Percentiles rank a stretch among this genome's conserved stretches.
These are phyloP conservation scores for Elgaria multicarinata DNA, from an alignment of 2,113 vertebrate species.

Conservation along the genomic window DNA sequence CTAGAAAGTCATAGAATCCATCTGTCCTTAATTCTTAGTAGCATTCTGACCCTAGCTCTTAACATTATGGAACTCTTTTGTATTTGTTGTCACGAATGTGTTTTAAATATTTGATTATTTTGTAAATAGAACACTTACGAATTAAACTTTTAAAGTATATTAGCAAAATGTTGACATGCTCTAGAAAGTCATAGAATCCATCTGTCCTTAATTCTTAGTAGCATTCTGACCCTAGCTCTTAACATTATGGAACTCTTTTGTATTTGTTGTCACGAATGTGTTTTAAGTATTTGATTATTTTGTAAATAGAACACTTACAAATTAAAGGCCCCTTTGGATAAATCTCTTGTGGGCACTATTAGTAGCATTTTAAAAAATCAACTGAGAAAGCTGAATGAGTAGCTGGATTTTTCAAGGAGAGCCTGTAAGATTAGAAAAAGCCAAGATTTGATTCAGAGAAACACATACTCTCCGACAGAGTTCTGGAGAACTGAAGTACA, in stretches of 20 bases:
- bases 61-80: neutral
- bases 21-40: neutral
- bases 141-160: too few species aligned
- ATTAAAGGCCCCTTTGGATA: slow-evolving; percentile 68
- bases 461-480: neutral
- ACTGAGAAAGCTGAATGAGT: neutral
- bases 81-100: neutral
- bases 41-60: neutral
- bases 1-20: slow-evolving; percentile 1
- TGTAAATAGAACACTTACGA: slow-evolving; percentile 56
- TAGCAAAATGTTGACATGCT: too few species aligned
- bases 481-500: too few species aligned
- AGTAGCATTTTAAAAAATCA: neutral
- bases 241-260: neutral
- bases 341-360: slow-evolving; percentile 22
- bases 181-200: too few species aligned
- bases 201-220: too few species aligned
- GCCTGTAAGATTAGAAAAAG: neutral
- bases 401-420: neutral
- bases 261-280: neutral
- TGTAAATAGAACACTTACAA: slow-evolving; percentile 56
- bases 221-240: neutral
- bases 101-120: slow-evolving; percentile 45
- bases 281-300: slow-evolving; percentile 45
- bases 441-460: neutral